Percentiles rank a stretch among this genome's conserved stretches.
Conservation (phyloP, 2,888 invertebrate genomes). For the Drosophila imparisetae region DNA sequence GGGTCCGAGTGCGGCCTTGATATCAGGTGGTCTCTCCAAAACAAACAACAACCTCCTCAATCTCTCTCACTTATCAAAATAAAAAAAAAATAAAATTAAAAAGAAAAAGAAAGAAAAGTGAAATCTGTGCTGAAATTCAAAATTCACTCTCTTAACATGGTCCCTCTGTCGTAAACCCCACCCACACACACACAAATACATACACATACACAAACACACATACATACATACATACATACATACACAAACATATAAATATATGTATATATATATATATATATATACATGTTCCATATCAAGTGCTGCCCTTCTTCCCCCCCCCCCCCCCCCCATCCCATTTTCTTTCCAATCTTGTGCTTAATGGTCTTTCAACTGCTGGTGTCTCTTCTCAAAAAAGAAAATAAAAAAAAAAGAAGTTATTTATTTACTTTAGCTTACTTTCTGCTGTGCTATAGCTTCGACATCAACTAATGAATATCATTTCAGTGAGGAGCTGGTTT, state of each 20-base stretch:
- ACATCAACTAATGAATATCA: neutral
- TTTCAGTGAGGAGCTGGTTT: neutral
- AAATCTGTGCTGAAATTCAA: conserved; percentile 23
- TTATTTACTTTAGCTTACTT: conserved; percentile 1
- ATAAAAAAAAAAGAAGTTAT: neutral
- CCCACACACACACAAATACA: neutral
- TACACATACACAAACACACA: neutral
- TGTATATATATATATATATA: no score
- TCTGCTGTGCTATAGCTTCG: conserved; percentile 19
- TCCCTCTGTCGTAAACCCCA: neutral
- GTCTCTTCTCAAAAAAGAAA: neutral
- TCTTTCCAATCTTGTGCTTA: conserved; percentile 10
- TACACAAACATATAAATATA: neutral
- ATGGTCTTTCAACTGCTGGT: conserved; percentile 2
- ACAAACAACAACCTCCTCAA: conserved; percentile 8
- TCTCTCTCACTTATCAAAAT: conserved; percentile 5
- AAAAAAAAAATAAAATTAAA: neutral
- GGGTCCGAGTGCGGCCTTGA: conserved; percentile 70
- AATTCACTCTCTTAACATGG: conserved; percentile 17
- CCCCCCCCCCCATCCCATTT: neutral
- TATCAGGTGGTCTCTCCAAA: conserved; percentile 69
- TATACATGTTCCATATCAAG: neutral
- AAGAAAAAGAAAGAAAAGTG: neutral
- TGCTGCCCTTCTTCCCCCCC: neutral
- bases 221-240: neutral